Percentiles rank a stretch among this genome's conserved stretches.
phyloP scores from a whole-genome alignment of 2,888 invertebrate species.

The Podotricha telesiphe region DNA sequence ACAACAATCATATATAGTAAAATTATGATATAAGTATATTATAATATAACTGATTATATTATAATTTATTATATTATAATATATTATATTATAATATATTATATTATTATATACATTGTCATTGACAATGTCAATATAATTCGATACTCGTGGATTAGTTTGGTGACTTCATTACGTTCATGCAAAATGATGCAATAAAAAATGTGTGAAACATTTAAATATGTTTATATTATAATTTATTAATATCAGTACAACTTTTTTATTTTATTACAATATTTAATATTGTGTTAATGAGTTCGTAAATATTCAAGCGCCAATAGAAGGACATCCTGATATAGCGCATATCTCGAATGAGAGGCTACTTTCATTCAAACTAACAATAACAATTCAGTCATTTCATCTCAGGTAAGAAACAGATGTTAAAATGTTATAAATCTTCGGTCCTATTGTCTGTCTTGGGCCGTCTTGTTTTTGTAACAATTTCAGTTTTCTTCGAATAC shows the following conservation, averaged over 20 bases:
- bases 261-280: not conserved
- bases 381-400: conserved; percentile 49
- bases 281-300: not conserved
- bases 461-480: conserved; percentile 59
- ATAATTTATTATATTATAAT: no score
- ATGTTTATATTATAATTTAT: not conserved
- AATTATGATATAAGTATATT: not conserved
- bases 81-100: no score
- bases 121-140: conserved; percentile 7
- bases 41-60: no score
- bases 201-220: not conserved
- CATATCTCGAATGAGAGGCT: not conserved
- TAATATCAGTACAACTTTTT: not conserved
- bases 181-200: not conserved
- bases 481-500: conserved; percentile 64
- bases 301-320: not conserved
- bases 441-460: conserved; percentile 66
- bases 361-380: conserved; percentile 6
- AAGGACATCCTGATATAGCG: not conserved
- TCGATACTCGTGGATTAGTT: conserved; percentile 9
- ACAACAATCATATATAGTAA: no score
- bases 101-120: no score
- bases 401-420: conserved; percentile 70
- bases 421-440: conserved; percentile 67
- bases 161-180: not conserved